These are phyloP conservation scores for Drosophila lini DNA, from an alignment of 1,140 invertebrate genomes.

Conservation along the genomic window DNA sequence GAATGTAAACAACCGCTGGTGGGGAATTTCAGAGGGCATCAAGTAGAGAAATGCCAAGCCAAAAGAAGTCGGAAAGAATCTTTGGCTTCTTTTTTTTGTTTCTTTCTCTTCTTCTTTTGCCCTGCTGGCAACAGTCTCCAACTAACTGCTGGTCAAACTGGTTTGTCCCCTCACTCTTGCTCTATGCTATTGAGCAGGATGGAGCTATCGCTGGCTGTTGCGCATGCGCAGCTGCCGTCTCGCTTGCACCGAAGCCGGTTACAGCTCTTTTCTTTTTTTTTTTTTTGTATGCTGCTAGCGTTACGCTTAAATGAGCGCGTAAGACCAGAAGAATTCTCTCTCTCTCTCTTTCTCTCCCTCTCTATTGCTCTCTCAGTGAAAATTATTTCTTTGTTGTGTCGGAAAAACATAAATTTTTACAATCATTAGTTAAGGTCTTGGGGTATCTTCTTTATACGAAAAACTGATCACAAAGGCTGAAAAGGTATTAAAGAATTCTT, in stretches of 20 bases:
- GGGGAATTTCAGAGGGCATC: constrained; percentile 14
- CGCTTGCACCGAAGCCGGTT: constrained; percentile 39
- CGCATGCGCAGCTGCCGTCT: constrained; percentile 53
- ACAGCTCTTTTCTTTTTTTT: constrained; percentile 7
- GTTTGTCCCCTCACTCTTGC: constrained; percentile 22
- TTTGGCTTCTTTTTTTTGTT: constrained; percentile 10
- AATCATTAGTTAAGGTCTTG: constrained; percentile 3
- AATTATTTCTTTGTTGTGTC: constrained; percentile 37
- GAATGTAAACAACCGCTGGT: constrained; percentile 1
- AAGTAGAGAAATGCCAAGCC: constrained; percentile 39
- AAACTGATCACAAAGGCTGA: neutral
- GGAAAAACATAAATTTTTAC: constrained; percentile 42
- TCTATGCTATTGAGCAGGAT: constrained; percentile 23
- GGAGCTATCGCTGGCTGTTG: constrained; percentile 29
- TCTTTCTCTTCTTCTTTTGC: constrained; percentile 33
- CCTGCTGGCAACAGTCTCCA: constrained; percentile 46
- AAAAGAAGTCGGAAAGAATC: constrained; percentile 44
- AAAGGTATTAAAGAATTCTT: neutral
- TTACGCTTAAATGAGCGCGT: constrained; percentile 81
- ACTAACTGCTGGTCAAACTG: constrained; percentile 60
- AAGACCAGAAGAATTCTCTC: constrained; percentile 62
- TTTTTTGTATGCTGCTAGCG: constrained; percentile 60
- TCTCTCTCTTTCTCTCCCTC: constrained; percentile 1
- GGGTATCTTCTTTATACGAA: constrained; percentile 14
- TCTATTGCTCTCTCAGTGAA: constrained; percentile 15